Percentiles rank a stretch among this genome's conserved stretches.
These are phyloP conservation scores for Gonioctena quinquepunctata DNA, from an alignment of 1,140 invertebrate species.

Conservation along the genomic window DNA sequence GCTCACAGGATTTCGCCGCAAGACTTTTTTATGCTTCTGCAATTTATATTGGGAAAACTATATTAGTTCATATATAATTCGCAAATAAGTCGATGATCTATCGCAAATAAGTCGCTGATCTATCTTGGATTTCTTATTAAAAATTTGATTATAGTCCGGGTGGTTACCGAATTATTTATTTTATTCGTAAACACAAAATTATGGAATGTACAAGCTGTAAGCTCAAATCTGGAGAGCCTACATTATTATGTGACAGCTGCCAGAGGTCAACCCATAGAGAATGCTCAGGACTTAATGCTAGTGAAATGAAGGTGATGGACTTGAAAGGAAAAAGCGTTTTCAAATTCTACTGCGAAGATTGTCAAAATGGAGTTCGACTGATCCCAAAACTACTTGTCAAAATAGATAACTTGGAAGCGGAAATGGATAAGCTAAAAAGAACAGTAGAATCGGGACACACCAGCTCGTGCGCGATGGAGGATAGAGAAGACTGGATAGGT, in stretches of 20 bases:
- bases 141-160: not conserved
- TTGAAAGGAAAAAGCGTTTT: not conserved
- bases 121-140: no score
- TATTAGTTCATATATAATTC: no score
- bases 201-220: not conserved
- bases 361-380: conserved; percentile 1
- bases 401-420: not conserved
- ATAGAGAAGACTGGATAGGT: no score
- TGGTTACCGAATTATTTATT: not conserved
- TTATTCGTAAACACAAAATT: not conserved
- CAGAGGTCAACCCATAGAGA: not conserved
- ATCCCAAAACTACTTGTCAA: not conserved
- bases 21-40: no score
- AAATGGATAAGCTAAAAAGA: not conserved
- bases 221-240: not conserved
- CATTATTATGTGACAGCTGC: not conserved
- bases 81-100: no score
- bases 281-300: not conserved
- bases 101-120: no score
- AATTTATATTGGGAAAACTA: no score
- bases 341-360: not conserved
- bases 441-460: not conserved
- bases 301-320: conserved; percentile 4
- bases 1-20: no score
- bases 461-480: no score